Evolutionary conservation across 2,888 invertebrate species (phyloP).

Genomic region (Nomada fabriciana): DNA sequence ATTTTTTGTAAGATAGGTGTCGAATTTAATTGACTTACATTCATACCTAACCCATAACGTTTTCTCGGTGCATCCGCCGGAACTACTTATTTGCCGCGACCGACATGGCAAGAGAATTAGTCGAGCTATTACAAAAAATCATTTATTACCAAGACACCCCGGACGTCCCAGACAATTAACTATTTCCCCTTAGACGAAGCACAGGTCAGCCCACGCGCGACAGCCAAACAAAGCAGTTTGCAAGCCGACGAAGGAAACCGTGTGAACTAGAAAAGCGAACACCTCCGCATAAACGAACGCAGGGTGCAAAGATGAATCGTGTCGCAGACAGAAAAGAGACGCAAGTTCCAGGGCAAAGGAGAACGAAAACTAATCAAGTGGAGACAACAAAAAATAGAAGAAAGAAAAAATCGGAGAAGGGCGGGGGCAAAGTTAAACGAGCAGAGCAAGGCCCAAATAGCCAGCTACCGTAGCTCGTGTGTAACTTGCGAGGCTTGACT

Average conservation of each 20-base stretch:
- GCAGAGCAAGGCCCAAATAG: constrained; percentile 67
- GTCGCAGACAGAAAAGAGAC: not conserved
- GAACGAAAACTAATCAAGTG: not conserved
- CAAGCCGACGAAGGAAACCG: not conserved
- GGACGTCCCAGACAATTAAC: no score
- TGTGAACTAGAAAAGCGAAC: constrained; percentile 1
- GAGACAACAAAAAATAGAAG: not conserved
- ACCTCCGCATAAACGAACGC: not conserved
- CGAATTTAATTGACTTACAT: no score
- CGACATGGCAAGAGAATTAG: no score
- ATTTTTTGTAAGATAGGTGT: no score
- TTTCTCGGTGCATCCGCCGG: no score
- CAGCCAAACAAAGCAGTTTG: not conserved
- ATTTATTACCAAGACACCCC: no score
- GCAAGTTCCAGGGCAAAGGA: not conserved
- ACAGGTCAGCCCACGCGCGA: not conserved
- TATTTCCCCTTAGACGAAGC: no score
- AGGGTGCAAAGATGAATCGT: not conserved
- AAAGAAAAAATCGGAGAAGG: constrained; percentile 2
- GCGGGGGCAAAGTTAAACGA: constrained; percentile 66
- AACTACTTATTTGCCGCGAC: no score
- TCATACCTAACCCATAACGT: no score
- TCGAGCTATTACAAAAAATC: no score
- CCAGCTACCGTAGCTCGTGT: constrained; percentile 70
- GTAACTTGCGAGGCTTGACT: constrained; percentile 78